phyloP scores from a whole-genome alignment of 1,140 invertebrate genomes.

The Brachionus sp. region DNA sequence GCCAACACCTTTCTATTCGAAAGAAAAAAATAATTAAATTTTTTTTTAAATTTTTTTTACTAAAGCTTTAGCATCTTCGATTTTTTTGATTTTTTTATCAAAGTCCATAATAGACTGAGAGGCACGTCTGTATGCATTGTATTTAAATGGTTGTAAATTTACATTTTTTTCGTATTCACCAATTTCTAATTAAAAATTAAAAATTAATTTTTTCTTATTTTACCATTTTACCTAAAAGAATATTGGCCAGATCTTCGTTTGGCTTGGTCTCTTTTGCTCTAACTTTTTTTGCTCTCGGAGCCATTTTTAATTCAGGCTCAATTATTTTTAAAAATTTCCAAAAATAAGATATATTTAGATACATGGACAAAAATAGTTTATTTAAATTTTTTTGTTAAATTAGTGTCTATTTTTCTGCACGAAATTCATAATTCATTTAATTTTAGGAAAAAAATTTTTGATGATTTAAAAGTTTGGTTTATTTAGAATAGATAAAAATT shows the following conservation, averaged over 20 bases:
- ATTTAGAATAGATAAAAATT: background rate
- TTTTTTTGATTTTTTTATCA: slow-evolving; percentile 66
- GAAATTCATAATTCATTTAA: background rate
- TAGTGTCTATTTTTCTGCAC: background rate
- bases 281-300: background rate
- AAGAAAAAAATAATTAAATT: background rate
- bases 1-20: slow-evolving; percentile 66
- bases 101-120: slow-evolving; percentile 65
- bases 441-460: background rate
- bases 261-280: background rate
- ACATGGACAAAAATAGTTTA: too few relatives aligned
- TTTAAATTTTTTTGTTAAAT: too few relatives aligned
- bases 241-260: slow-evolving; percentile 38
- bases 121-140: slow-evolving; percentile 75
- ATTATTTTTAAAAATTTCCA: too few relatives aligned
- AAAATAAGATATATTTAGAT: too few relatives aligned
- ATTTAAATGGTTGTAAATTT: slow-evolving; percentile 71
- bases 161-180: slow-evolving; percentile 74
- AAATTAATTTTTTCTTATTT: background rate
- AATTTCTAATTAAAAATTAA: slow-evolving; percentile 62
- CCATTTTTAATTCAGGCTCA: background rate
- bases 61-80: slow-evolving; percentile 70
- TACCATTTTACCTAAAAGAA: background rate
- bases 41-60: slow-evolving; percentile 51
- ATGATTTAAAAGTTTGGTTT: background rate